These are phyloP conservation scores for Sciurus vulgaris DNA, from an alignment of 2,797 vertebrate species.

Conservation along the genomic window DNA sequence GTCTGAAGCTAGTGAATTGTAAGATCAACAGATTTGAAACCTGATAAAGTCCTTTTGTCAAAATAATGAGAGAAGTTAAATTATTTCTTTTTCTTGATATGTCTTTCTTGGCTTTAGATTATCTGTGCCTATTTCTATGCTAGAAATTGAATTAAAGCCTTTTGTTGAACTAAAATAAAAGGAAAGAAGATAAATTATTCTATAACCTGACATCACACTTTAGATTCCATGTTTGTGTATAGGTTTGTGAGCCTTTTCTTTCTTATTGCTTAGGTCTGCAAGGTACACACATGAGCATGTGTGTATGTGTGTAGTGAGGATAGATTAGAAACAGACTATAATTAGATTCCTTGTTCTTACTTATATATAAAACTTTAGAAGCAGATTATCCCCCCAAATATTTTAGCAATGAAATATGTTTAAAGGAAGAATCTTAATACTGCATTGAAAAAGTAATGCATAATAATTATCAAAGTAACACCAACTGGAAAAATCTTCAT, in stretches of 20 bases:
- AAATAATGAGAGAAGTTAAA: constrained; percentile 44
- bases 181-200: background rate
- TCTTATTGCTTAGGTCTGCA: background rate
- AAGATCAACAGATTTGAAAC: background rate
- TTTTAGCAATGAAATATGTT: background rate
- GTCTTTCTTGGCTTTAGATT: background rate
- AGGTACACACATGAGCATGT: background rate
- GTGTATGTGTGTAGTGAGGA: background rate
- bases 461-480: constrained; percentile 11
- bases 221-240: background rate
- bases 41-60: background rate
- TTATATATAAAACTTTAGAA: constrained; percentile 10
- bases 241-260: background rate
- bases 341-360: background rate
- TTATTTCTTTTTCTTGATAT: background rate
- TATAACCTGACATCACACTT: background rate
- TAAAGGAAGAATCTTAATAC: background rate
- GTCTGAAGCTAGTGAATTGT: background rate
- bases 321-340: background rate
- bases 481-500: background rate
- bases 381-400: background rate
- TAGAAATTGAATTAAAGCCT: constrained; percentile 18
- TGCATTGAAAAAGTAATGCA: background rate
- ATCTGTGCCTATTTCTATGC: background rate
- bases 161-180: constrained; percentile 40